These are phyloP conservation scores for Addax nasomaculatus DNA, from an alignment of 2,113 vertebrate genomes.

Conservation along the genomic window DNA sequence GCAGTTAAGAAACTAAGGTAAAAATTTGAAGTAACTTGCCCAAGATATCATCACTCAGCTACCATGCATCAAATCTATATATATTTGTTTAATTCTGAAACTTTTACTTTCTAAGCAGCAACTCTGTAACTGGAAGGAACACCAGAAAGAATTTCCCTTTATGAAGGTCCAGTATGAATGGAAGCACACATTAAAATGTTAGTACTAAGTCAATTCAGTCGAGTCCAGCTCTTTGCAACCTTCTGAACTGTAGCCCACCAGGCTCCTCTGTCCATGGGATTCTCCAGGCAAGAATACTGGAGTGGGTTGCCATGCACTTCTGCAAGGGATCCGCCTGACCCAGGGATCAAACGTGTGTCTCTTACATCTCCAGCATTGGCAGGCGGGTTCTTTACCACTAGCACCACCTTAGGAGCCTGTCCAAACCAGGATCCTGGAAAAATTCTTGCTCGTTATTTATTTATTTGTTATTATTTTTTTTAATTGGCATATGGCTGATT, in stretches of 20 bases:
- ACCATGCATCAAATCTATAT: not conserved
- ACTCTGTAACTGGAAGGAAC: not conserved
- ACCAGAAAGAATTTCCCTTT: not conserved
- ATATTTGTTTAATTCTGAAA: not conserved
- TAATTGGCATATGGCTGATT: not conserved
- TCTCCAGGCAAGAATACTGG: not conserved
- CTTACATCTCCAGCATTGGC: not conserved
- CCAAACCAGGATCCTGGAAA: not conserved
- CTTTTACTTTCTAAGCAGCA: not conserved
- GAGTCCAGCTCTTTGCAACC: not conserved
- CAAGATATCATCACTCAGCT: not conserved
- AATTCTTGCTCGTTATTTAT: not conserved
- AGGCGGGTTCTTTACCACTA: not conserved
- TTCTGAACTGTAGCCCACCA: not conserved
- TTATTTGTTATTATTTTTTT: not conserved
- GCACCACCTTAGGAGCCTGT: not conserved
- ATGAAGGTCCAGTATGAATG: not conserved
- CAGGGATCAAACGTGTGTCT: not conserved
- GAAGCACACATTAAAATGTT: not conserved
- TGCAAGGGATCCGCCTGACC: not conserved
- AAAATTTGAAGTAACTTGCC: not conserved
- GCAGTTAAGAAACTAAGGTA: not conserved
- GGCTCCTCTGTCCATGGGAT: not conserved
- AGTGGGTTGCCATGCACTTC: not conserved
- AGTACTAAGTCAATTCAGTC: not conserved